These are phyloP conservation scores for Thamnophis elegans DNA, from an alignment of 2,797 vertebrate species.

Conservation along the genomic window DNA sequence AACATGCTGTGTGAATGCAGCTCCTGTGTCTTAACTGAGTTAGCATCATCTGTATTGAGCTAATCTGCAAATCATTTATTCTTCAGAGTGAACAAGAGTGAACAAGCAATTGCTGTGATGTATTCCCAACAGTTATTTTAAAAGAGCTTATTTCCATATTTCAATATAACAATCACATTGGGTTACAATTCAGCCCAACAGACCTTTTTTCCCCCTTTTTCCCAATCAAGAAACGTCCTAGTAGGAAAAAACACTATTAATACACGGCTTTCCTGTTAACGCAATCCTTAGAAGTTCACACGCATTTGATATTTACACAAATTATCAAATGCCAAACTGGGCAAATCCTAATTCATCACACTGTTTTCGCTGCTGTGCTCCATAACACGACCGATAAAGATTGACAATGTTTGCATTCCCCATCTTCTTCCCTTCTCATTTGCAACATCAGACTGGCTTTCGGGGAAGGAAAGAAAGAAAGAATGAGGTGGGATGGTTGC, in stretches of 20 bases:
- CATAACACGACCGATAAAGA: not conserved
- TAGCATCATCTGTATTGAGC: not conserved
- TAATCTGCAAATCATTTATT: not conserved
- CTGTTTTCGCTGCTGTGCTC: not conserved
- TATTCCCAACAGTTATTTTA: not conserved
- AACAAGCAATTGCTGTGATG: not conserved
- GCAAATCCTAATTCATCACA: not conserved
- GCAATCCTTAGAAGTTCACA: not conserved
- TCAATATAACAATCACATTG: not conserved
- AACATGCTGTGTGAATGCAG: not conserved
- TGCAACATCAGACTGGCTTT: slow-evolving; percentile 10
- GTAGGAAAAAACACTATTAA: not conserved
- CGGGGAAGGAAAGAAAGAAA: not conserved
- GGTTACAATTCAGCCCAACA: not conserved
- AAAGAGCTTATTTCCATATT: not conserved
- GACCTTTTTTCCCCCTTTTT: not conserved
- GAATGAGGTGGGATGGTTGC: rapidly evolving
- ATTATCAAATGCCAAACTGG: not conserved
- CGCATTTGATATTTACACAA: not conserved
- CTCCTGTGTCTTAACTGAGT: not conserved
- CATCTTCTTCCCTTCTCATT: slow-evolving; percentile 1
- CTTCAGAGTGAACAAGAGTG: not conserved
- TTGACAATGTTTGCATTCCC: not conserved
- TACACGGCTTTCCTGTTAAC: not conserved
- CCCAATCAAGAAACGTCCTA: not conserved